Evolutionary conservation across 2,888 invertebrate species (phyloP), one percentile per base, ranked within the genome.

Genomic region (Eristalis tenax): DNA sequence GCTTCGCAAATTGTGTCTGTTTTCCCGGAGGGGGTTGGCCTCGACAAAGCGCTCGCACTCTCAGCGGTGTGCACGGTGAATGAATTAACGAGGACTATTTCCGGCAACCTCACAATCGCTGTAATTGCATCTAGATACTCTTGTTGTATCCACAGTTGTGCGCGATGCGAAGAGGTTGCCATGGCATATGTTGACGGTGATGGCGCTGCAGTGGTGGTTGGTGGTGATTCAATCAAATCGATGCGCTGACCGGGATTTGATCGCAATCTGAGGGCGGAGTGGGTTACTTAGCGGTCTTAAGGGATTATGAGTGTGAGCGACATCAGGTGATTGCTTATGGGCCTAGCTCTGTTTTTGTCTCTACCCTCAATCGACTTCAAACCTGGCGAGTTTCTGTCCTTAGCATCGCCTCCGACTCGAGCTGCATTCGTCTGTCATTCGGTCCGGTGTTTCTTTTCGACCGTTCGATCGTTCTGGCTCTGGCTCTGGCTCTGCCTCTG

Each of bases 81-180:
- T 86, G 83, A 86, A 75, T 83, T 86, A 70, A 86, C 78, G 32
- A 86, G 86, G 82, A 86, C 82, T 78, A 86, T 86, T 83, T 86
- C 83, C 86, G 86, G 86, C 78, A 86, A 86, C 86, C 86, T 82
- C 78, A 75, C 69, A 85, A 76, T 76, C 28, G 63, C 26, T 26
- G 43, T 38, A 26, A 81, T 85, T 81, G 43, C 77, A 78, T 64
- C 65, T n/a, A 70, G 75, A 82, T 82, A 82, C 65, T 65, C 26
- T 73, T 77, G 71, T 77, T 75, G 32, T 74, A n/a, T n/a, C n/a
- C 43, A 43, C 43, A 43, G 64, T 64, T 8, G 64, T 23, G 70
- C 61, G 43, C 68, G 66, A 13, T 1, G 59, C 23, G 5, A 13
- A 59, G 23, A n/a, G 26, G 59, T 26, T 10, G 59, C 26, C 13